A percentile compares a stretch with the other conserved stretches of the same genome.
Conservation (phyloP, 64 coral and sea anemone species). For the Acropora tenuis region DNA sequence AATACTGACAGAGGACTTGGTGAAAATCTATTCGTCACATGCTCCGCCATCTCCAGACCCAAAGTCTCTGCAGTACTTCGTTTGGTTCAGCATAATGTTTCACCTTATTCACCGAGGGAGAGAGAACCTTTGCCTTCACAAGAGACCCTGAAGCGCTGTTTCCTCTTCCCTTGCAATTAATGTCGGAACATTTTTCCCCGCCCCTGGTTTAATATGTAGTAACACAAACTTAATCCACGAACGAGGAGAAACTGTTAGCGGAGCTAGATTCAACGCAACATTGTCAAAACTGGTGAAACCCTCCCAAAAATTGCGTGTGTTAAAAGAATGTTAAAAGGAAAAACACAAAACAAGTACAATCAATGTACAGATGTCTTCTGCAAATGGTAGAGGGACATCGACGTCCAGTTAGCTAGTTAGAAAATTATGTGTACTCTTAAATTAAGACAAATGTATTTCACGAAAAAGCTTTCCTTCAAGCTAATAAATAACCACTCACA, state of each 20-base stretch:
- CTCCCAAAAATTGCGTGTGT: neutral
- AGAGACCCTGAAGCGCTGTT: neutral
- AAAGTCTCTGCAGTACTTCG: no score
- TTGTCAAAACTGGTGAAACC: no score
- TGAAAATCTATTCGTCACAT: no score
- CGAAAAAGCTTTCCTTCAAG: neutral
- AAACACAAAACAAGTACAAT: neutral
- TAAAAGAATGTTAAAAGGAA: no score
- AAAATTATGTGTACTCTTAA: neutral
- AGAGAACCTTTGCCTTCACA: no score
- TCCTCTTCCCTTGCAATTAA: neutral
- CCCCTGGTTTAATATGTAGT: neutral
- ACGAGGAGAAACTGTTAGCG: neutral
- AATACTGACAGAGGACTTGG: no score
- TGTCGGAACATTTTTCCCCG: neutral
- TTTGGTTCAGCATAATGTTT: no score
- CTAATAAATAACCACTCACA: slow-evolving; percentile 36
- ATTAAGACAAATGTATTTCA: neutral
- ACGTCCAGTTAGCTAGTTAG: neutral
- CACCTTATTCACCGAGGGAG: no score
- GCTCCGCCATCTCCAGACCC: no score
- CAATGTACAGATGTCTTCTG: no score
- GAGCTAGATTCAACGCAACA: no score
- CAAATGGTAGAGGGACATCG: neutral
- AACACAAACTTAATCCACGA: neutral